Conservation (phyloP, 2,113 vertebrate species). For the Pantherophis guttatus region DNA sequence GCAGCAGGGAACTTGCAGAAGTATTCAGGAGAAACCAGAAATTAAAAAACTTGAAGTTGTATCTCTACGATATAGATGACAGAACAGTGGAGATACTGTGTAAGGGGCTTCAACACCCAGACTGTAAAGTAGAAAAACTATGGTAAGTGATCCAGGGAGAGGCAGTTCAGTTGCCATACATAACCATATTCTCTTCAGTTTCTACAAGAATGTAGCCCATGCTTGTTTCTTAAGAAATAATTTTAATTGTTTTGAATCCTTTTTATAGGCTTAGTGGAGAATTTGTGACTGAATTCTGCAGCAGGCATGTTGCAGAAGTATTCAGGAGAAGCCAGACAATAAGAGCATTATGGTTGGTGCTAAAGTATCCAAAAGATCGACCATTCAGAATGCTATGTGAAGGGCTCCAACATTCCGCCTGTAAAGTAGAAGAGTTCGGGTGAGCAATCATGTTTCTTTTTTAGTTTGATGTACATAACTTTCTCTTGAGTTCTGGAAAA, state of each 20-base stretch:
- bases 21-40: not conserved
- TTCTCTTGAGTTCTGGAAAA: not conserved
- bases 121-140: not conserved
- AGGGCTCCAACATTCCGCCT: too few relatives aligned
- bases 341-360: not conserved
- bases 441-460: not conserved
- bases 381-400: not conserved
- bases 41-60: not conserved
- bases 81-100: fast-evolving
- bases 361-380: fast-evolving
- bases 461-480: not conserved
- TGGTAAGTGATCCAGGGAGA: not conserved
- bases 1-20: too few relatives aligned
- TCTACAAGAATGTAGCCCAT: not conserved
- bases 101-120: not conserved
- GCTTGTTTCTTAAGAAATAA: not conserved
- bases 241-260: not conserved
- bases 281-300: not conserved
- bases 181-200: not conserved
- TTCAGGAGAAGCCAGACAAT: not conserved
- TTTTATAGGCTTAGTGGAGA: not conserved
- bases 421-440: not conserved
- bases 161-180: not conserved
- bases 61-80: not conserved
- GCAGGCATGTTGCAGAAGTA: not conserved